Conservation (phyloP, 2,797 vertebrate genomes). For the Sciurus vulgaris region DNA sequence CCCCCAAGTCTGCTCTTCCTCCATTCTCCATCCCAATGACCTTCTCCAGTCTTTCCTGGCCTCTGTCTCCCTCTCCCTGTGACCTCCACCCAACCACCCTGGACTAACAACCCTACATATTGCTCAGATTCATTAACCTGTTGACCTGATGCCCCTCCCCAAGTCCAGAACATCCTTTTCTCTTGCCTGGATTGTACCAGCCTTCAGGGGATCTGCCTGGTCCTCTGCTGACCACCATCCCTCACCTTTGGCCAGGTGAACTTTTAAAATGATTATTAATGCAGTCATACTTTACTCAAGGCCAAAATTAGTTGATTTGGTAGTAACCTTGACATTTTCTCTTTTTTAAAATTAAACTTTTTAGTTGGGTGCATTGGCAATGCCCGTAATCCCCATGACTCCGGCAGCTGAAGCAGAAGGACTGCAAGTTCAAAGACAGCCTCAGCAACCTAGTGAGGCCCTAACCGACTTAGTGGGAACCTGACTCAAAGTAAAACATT, state of each 20-base stretch:
- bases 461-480: no score
- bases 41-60: background rate
- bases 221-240: background rate
- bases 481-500: no score
- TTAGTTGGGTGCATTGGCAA: background rate
- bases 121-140: background rate
- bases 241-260: background rate
- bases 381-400: no score
- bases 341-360: background rate
- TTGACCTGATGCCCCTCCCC: background rate
- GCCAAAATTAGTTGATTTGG: slow-evolving; percentile 16
- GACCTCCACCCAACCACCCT: background rate
- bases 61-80: background rate
- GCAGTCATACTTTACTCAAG: background rate
- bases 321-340: slow-evolving; percentile 33
- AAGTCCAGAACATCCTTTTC: background rate
- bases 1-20: background rate
- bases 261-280: background rate
- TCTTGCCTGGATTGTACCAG: background rate
- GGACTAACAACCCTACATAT: background rate
- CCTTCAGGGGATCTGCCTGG: background rate
- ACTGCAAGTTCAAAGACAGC: no score
- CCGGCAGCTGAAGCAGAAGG: no score
- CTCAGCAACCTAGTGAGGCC: no score
- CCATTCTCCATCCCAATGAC: background rate